Evolutionary conservation across 2,113 vertebrate species (phyloP).

Genomic region (Plecturocebus donacophilus): DNA sequence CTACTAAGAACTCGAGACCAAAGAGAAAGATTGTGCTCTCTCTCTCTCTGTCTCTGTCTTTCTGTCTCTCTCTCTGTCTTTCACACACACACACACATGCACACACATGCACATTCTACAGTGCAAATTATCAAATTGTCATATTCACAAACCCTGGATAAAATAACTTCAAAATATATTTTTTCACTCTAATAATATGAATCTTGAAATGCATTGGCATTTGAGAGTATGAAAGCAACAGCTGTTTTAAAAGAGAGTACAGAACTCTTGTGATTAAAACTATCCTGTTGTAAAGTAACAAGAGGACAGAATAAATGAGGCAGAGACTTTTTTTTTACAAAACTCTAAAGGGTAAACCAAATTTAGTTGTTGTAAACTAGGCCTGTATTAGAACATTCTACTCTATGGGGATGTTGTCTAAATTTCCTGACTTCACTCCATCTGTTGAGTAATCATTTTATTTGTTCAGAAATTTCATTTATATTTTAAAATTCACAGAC

Average conservation of each 20-base stretch:
- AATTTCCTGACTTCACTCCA: background rate
- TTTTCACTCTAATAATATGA: background rate
- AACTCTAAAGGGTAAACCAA: background rate
- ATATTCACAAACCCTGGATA: background rate
- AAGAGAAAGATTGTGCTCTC: background rate
- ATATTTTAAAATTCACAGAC: background rate
- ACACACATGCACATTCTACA: background rate
- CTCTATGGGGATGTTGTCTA: background rate
- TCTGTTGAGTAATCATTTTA: background rate
- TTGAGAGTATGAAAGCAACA: background rate
- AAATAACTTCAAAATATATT: background rate
- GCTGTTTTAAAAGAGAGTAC: background rate
- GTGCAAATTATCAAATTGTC: background rate
- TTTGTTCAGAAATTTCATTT: background rate
- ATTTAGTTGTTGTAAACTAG: background rate
- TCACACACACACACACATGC: background rate
- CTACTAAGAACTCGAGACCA: background rate
- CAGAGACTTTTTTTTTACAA: background rate
- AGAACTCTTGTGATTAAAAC: background rate
- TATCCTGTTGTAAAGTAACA: background rate
- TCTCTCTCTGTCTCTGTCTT: too few species aligned
- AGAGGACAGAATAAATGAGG: background rate
- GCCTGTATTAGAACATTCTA: background rate
- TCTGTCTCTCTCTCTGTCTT: too few species aligned
- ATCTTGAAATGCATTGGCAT: background rate